Conservation (phyloP, 2,888 invertebrate species). For the Taphrorychus bicolor region DNA sequence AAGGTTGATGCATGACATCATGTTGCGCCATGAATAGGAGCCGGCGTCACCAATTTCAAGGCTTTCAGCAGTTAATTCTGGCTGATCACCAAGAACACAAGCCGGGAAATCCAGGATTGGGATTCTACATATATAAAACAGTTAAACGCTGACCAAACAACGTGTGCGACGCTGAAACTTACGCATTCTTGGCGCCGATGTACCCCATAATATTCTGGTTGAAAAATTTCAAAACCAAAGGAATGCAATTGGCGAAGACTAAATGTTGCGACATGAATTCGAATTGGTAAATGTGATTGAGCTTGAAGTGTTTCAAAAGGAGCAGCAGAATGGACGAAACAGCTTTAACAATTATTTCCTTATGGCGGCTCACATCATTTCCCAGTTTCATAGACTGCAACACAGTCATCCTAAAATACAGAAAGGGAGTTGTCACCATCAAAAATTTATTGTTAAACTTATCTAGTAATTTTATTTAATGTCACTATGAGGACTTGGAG, state of each 20-base stretch:
- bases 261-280: slow-evolving; percentile 99
- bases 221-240: slow-evolving; percentile 96
- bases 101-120: slow-evolving; percentile 94
- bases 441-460: not conserved
- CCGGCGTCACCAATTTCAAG: slow-evolving; percentile 85
- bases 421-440: too few relatives aligned
- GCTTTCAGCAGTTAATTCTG: slow-evolving; percentile 90
- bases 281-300: slow-evolving; percentile 98
- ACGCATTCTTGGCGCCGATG: slow-evolving; percentile 91
- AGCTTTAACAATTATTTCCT: slow-evolving; percentile 98
- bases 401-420: slow-evolving; percentile 84
- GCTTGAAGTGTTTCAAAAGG: slow-evolving; percentile 94
- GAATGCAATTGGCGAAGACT: slow-evolving; percentile 99
- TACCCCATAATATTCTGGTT: slow-evolving; percentile 97
- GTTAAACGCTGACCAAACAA: not conserved
- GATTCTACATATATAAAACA: slow-evolving; percentile 65
- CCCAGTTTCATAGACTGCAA: slow-evolving; percentile 94
- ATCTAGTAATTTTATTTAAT: too few relatives aligned
- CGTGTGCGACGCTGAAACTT: slow-evolving; percentile 50
- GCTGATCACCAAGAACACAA: slow-evolving; percentile 94
- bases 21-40: slow-evolving; percentile 95
- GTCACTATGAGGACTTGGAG: too few relatives aligned
- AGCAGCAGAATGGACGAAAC: slow-evolving; percentile 89
- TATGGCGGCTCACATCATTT: slow-evolving; percentile 97
- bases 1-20: slow-evolving; percentile 97